Evolutionary conservation across 2,797 vertebrate genomes (phyloP).

Genomic region (Poecilia gillii): DNA sequence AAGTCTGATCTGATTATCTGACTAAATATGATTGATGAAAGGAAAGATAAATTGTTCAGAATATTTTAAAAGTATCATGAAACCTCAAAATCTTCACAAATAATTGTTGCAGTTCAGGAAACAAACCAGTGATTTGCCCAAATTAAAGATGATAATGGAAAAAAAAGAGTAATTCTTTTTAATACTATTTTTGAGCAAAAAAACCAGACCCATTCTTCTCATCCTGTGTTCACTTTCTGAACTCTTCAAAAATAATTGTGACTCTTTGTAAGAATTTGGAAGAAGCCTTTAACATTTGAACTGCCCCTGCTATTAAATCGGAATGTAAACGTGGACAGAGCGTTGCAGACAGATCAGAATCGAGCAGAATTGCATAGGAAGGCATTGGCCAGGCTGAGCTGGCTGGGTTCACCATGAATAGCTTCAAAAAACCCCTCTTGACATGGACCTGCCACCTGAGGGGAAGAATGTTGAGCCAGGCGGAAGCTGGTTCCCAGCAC

Average conservation of each 20-base stretch:
- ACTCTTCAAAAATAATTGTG: neutral
- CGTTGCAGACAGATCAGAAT: no score
- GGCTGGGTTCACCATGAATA: neutral
- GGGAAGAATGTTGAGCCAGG: no score
- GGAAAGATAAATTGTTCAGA: neutral
- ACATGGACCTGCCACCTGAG: neutral
- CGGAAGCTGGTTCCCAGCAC: neutral
- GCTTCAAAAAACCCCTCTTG: neutral
- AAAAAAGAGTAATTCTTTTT: neutral
- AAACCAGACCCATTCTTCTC: neutral
- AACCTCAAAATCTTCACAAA: neutral
- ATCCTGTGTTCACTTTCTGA: neutral
- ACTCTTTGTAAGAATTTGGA: neutral
- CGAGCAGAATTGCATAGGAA: no score
- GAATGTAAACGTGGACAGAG: neutral
- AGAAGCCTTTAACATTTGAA: neutral
- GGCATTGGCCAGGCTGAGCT: no score
- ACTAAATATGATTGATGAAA: conserved; percentile 5
- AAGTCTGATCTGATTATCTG: conserved; percentile 19
- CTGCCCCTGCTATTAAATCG: neutral
- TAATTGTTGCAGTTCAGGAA: neutral
- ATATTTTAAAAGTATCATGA: neutral
- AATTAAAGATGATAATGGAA: neutral
- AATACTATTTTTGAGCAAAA: neutral
- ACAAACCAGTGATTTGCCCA: neutral